Evolutionary conservation across 2,113 vertebrate genomes (phyloP).

Genomic region (Cariama cristata): DNA sequence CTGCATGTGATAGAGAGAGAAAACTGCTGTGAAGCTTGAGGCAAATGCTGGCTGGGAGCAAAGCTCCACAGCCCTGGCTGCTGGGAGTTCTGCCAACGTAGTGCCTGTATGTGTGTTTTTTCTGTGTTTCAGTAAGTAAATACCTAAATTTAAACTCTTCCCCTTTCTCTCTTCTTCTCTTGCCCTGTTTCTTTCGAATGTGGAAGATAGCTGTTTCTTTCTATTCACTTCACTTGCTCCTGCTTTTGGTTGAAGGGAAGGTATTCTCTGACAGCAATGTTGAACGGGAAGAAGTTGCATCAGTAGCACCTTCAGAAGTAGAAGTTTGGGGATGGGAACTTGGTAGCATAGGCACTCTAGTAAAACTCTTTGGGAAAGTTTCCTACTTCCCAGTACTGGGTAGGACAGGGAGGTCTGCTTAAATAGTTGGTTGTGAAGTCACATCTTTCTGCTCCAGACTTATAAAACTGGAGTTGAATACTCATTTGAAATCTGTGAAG

Average conservation of each 20-base stretch:
- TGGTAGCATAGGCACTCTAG: background rate
- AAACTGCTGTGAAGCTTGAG: background rate
- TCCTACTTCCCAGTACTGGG: background rate
- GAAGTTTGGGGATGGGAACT: background rate
- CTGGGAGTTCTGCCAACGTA: background rate
- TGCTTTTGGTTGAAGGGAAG: background rate
- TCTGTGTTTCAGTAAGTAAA: constrained; percentile 48
- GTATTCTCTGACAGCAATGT: background rate
- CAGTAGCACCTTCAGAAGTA: background rate
- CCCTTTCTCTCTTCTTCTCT: background rate
- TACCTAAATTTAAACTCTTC: background rate
- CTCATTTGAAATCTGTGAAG: background rate
- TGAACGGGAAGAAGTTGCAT: background rate
- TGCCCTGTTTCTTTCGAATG: background rate
- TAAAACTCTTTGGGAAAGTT: background rate
- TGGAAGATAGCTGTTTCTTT: background rate
- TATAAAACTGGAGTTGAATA: background rate
- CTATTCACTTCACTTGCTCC: background rate
- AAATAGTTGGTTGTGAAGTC: background rate
- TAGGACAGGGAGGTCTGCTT: background rate
- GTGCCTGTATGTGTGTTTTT: background rate
- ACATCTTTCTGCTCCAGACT: background rate
- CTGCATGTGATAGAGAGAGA: background rate
- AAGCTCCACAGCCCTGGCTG: background rate
- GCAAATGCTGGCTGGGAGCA: background rate